Evolutionary conservation across 1,140 invertebrate species (phyloP), one percentile per base, ranked within the genome.

Genomic region (Acromyrmex charruanus): DNA sequence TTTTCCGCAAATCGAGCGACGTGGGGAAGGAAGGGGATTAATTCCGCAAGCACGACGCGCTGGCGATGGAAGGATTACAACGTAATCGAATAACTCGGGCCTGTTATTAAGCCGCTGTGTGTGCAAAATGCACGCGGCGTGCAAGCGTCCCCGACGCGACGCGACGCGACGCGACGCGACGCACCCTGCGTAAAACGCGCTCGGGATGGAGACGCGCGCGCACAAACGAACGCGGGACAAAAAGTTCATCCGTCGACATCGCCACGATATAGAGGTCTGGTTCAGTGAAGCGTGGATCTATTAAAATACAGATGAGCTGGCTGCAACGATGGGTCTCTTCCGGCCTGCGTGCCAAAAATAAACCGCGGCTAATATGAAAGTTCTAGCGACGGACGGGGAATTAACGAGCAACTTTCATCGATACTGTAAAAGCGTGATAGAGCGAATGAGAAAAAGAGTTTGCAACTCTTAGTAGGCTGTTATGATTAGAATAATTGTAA

Each of bases 161-260:
- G 31, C 31, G 31, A 35, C 79, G 80, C 66, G 79, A 82, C 79
- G 80, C 68, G 31, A 31, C 31, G 31, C 31, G 31, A 35, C 79
- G 80, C 68, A 82, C 53, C 39, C 69, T 61, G 69, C 69, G 80
- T 75, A 75, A 84, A 84, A 81, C 66, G 63, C 77, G 49, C 55
- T 65, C 79, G 63, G n/a, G 58, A 63, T 25, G 14, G 59, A n/a
- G 79, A 77, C 49, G 51, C 65, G 63, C 31, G 66, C 25, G 77
- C 63, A 49, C 44, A 72, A 82, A 82, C 79, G 53, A 72, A 55
- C 80, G 66, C 80, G 80, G 69, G 69, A 84, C 69, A 75, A 84
- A 84, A 84, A 82, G 80, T 82, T 82, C 79, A 82, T 82, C 68
- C 80, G 80, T 82, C 80, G 68, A 74, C 80, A 84, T 84, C 80